Evolutionary conservation across 2,888 invertebrate species (phyloP).

Genomic region (Aricia artaxerxes): DNA sequence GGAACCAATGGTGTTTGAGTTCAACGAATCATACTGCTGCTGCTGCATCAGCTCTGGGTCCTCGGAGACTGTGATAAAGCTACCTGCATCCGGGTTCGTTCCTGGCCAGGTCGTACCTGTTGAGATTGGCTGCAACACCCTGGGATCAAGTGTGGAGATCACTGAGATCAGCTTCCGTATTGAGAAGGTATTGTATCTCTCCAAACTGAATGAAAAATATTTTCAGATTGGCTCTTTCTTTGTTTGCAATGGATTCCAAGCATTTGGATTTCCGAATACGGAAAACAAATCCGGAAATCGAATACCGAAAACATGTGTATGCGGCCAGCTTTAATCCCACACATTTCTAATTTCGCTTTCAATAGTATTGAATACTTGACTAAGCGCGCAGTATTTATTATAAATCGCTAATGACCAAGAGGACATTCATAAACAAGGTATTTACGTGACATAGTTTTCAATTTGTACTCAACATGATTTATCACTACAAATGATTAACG

Average conservation of each 20-base stretch:
- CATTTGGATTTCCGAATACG: no score
- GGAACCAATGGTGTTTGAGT: slow-evolving; percentile 83
- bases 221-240: no score
- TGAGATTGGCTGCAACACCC: slow-evolving; percentile 84
- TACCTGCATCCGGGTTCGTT: slow-evolving; percentile 86
- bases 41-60: slow-evolving; percentile 62
- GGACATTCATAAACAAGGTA: not conserved
- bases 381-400: not conserved
- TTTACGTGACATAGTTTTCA: not conserved
- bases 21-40: slow-evolving; percentile 84
- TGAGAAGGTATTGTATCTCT: slow-evolving; percentile 66
- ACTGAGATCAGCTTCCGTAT: slow-evolving; percentile 79
- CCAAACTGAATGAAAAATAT: not conserved
- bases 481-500: not conserved
- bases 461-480: not conserved
- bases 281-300: no score
- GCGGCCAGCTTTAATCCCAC: no score
- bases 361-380: no score
- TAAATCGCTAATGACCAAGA: not conserved
- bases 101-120: slow-evolving; percentile 86
- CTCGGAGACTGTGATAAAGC: slow-evolving; percentile 53
- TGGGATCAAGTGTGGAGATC: slow-evolving; percentile 82
- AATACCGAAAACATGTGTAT: no score
- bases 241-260: no score
- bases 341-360: no score